These are phyloP conservation scores for Peromyscus leucopus DNA, from an alignment of 2,113 vertebrate genomes.

Conservation along the genomic window DNA sequence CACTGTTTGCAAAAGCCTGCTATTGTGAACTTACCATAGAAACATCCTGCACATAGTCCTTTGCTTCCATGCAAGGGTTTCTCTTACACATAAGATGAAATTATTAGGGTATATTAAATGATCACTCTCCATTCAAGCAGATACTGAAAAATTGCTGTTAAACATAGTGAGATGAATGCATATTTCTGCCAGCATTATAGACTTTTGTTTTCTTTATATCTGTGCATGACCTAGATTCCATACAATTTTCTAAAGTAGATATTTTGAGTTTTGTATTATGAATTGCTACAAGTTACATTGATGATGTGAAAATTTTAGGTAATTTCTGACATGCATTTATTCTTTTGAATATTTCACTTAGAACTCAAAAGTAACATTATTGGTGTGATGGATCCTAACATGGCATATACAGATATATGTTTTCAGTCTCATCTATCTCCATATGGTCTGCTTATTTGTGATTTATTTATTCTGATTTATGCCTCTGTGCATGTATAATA, in stretches of 20 bases:
- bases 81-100: background rate
- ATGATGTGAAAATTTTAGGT: background rate
- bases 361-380: background rate
- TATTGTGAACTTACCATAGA: background rate
- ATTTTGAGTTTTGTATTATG: background rate
- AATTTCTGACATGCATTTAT: background rate
- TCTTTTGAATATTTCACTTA: background rate
- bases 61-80: background rate
- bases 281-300: background rate
- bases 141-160: background rate
- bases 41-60: background rate
- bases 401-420: background rate
- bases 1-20: background rate
- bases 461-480: background rate
- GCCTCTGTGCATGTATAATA: background rate
- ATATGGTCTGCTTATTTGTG: background rate
- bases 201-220: background rate
- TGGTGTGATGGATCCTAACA: background rate
- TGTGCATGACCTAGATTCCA: background rate
- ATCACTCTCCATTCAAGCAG: constrained; percentile 4
- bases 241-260: background rate
- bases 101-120: background rate
- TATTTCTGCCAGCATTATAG: background rate
- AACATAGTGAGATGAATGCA: background rate
- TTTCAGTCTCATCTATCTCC: background rate